Base-by-base conservation (phyloP, 1,140 invertebrate genomes). In the Pseudobourletiella spinata region DNA sequence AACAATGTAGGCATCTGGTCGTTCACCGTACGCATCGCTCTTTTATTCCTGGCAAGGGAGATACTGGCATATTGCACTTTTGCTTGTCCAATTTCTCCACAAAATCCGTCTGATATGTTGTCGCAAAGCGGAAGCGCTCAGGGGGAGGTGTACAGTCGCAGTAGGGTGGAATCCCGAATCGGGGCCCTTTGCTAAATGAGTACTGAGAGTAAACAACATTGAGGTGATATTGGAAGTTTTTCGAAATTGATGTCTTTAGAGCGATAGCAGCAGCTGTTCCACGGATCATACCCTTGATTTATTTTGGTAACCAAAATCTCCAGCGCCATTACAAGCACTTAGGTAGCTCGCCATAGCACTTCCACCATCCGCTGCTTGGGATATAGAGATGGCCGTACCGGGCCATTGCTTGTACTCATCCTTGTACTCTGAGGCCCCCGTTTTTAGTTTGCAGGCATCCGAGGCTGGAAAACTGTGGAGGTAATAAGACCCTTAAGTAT, bases 121-220 rank as follows among this genome's bases (percentile, higher is more conserved):
- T 62, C 46, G 67, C 59, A 22, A 70, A 70, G 0, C 68, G 58
- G 22, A 48, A 65, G 48, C 68, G 25, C 50, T 70, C 64, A 3
- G 59, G 55, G 4, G 68, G 65, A n/a, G 68, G 68, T n/a, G 64
- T 63, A 44, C 68, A 70, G 28, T 70, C 68, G 24, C 62, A 70
- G 26, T 64, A 64, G 2, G 68, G 59, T 11, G 68, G 59, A 39
- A 67, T 46, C n/a, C 60, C 60, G 32, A 64, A 66, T 32, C 64
- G 30, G 26, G 59, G 26, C 22, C 68, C 68, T 57, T 63, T 64
- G 46, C 65, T 70, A 50, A 70, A 70, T 22, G 68, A 56, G 26
- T 65, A 70, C 62, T 64, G 61, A 29, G 32, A 39, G 18, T 0
- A 26, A 11, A 26, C 22, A 54, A 20, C 8, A 54, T 29, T 29